A percentile compares a stretch with the other conserved stretches of the same genome.
Conservation (phyloP, 1,140 invertebrate species). For the Oryctes rhinoceros region DNA sequence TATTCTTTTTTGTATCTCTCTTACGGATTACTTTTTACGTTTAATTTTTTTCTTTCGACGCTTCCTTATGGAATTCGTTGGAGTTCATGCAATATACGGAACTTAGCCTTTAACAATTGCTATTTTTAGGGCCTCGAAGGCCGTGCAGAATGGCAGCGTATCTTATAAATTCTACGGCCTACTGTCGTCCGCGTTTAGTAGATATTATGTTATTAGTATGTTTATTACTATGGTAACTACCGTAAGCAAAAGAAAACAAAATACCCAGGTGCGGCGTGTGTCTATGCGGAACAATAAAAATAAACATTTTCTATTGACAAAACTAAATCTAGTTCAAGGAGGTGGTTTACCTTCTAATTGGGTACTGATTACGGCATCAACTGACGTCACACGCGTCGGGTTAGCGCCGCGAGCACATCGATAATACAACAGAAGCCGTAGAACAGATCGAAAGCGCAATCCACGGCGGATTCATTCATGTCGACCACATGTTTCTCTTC, state of each 20-base stretch:
- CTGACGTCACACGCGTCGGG: slow-evolving; percentile 28
- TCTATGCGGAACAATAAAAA: slow-evolving; percentile 36
- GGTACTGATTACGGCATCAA: slow-evolving; percentile 35
- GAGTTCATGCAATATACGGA: too few species aligned
- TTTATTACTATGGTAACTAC: slow-evolving; percentile 36
- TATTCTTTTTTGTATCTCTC: too few species aligned
- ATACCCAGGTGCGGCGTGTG: not conserved
- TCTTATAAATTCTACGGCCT: too few species aligned
- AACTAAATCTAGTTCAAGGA: slow-evolving; percentile 37
- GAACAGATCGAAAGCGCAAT: slow-evolving; percentile 24
- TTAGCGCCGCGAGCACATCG: slow-evolving; percentile 28
- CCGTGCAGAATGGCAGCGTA: too few species aligned
- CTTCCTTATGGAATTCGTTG: too few species aligned
- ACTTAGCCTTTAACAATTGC: too few species aligned
- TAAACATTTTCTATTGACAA: slow-evolving; percentile 35
- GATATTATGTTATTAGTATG: not conserved
- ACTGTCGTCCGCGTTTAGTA: too few species aligned
- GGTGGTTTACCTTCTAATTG: slow-evolving; percentile 37
- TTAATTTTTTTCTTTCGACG: too few species aligned
- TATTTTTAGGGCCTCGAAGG: too few species aligned
- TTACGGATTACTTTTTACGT: too few species aligned
- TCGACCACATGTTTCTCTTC: not conserved
- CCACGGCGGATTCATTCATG: slow-evolving; percentile 22
- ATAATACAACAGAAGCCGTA: slow-evolving; percentile 37
- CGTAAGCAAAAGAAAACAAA: not conserved